Percentiles rank a stretch among this genome's conserved stretches.
Conservation (phyloP, 2,797 vertebrate species). For the Tokudaia muenninki region DNA sequence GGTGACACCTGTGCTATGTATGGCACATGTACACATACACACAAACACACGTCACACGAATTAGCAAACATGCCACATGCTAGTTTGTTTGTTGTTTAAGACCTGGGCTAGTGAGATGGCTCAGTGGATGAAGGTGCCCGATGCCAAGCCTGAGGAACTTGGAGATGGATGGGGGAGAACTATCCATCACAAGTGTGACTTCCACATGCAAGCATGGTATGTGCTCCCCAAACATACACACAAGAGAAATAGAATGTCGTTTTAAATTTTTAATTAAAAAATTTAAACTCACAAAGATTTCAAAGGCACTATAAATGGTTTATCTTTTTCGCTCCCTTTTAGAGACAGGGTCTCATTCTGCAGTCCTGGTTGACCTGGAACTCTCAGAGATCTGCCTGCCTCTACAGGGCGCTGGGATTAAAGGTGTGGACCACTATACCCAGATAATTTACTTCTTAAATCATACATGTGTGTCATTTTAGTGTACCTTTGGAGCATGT, state of each 20-base stretch:
- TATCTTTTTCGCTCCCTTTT: background rate
- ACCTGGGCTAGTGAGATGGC: too few species aligned
- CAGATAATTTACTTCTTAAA: background rate
- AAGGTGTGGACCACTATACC: background rate
- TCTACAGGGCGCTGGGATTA: background rate
- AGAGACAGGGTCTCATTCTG: background rate
- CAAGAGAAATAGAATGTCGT: background rate
- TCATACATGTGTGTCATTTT: constrained; percentile 40
- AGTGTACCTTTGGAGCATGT: background rate
- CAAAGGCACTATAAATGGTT: constrained; percentile 26
- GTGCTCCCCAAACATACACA: background rate
- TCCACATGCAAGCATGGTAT: background rate
- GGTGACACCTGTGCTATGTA: background rate
- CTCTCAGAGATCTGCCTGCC: background rate
- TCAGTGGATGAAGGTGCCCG: background rate
- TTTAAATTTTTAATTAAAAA: background rate
- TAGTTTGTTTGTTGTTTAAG: background rate
- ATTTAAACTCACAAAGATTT: background rate
- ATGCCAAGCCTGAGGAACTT: background rate
- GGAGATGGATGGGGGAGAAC: background rate
- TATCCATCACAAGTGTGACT: background rate
- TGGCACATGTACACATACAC: background rate
- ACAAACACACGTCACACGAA: background rate
- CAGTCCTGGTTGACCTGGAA: background rate
- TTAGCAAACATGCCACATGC: too few species aligned